A percentile compares a stretch with the other conserved stretches of the same genome.
These are phyloP conservation scores for Myxocyprinus asiaticus DNA, from an alignment of 2,113 vertebrate species.

Conservation along the genomic window DNA sequence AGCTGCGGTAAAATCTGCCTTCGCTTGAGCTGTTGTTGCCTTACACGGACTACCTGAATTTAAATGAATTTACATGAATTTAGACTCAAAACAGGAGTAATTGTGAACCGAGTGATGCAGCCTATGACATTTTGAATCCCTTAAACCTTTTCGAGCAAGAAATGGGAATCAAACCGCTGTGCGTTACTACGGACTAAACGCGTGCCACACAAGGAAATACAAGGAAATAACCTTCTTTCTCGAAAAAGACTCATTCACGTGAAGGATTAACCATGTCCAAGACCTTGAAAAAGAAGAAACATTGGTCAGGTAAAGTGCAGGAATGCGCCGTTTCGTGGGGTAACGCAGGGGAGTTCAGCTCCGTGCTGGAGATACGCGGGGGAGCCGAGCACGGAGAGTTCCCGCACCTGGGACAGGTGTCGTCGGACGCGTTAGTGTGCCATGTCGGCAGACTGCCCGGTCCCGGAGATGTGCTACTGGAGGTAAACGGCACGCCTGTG, in stretches of 20 bases:
- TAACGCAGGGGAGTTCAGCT: conserved; percentile 71
- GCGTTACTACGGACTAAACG: neutral
- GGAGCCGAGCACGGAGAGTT: conserved; percentile 93
- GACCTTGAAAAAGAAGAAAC: conserved; percentile 93
- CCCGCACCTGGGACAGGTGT: conserved; percentile 84
- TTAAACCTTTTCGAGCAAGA: neutral
- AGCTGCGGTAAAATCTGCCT: neutral
- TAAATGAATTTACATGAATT: neutral
- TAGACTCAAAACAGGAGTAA: neutral
- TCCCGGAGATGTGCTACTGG: conserved; percentile 88
- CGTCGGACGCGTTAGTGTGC: conserved; percentile 77
- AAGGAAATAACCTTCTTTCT: conserved; percentile 9
- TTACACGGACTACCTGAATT: neutral
- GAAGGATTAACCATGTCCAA: conserved; percentile 82
- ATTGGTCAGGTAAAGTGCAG: conserved; percentile 92
- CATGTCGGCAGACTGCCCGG: conserved; percentile 81
- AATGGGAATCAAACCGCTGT: conserved; percentile 14
- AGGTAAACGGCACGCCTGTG: conserved; percentile 95
- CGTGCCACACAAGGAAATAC: neutral
- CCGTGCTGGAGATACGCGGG: conserved; percentile 81
- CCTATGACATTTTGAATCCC: conserved; percentile 12
- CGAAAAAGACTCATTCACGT: neutral
- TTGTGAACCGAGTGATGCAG: conserved; percentile 14
- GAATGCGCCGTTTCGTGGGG: conserved; percentile 88
- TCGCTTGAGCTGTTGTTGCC: neutral